Percentiles rank a stretch among this genome's conserved stretches.
phyloP scores from a whole-genome alignment of 92 coral and sea anemone species.

The Umimayanthus kanabou region DNA sequence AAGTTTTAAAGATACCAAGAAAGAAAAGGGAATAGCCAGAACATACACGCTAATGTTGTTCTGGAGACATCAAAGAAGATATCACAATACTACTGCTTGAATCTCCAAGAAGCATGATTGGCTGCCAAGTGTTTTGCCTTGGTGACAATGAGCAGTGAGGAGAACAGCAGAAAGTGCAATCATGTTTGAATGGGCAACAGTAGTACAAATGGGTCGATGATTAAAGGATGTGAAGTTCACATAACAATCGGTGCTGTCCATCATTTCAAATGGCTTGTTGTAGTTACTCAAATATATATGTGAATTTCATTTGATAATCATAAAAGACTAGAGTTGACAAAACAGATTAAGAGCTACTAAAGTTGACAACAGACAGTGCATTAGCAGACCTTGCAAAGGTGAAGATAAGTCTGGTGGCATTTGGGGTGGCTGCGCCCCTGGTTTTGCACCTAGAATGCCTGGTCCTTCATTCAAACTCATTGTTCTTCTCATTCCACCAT shows the following conservation, averaged over 20 bases:
- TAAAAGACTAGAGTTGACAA: slow-evolving; percentile 10
- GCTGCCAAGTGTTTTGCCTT: neutral
- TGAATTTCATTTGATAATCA: neutral
- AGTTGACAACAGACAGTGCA: slow-evolving; percentile 27
- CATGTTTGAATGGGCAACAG: neutral
- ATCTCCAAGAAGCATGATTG: neutral
- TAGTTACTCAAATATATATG: neutral
- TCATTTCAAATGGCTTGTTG: neutral
- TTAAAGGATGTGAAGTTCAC: neutral
- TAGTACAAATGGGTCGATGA: neutral
- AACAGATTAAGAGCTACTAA: neutral
- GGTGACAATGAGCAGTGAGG: neutral
- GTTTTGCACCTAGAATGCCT: slow-evolving; percentile 93
- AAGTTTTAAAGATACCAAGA: neutral
- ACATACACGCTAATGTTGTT: neutral
- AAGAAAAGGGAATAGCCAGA: neutral
- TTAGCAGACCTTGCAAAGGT: slow-evolving; percentile 66
- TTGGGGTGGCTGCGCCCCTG: slow-evolving; percentile 70
- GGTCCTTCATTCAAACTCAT: slow-evolving; percentile 72
- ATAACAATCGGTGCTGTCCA: neutral
- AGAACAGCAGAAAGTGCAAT: neutral
- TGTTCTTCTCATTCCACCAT: slow-evolving; percentile 52
- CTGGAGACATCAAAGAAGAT: too few species aligned
- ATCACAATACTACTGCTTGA: neutral
- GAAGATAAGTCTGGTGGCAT: slow-evolving; percentile 51